These are phyloP conservation scores for Cyclophora albipunctata DNA, from an alignment of 2,888 invertebrate species.

Conservation along the genomic window DNA sequence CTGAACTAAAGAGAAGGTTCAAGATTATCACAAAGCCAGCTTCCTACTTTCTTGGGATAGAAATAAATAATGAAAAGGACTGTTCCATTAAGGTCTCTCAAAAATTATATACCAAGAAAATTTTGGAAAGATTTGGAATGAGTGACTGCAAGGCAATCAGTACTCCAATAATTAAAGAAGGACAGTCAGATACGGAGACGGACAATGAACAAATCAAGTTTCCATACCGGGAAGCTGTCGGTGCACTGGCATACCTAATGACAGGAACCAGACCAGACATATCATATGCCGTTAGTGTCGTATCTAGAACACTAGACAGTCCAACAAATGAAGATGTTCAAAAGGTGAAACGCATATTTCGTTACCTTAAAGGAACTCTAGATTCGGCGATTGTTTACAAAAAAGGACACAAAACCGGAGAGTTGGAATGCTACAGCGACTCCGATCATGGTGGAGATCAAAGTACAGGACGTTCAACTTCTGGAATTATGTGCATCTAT, in stretches of 20 bases:
- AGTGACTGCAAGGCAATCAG: slow-evolving; percentile 10
- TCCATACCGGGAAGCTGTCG: no score
- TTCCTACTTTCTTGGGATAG: slow-evolving; percentile 10
- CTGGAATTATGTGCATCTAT: slow-evolving; percentile 1
- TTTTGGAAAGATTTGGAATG: slow-evolving; percentile 2
- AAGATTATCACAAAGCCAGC: slow-evolving; percentile 9
- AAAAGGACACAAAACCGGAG: background rate
- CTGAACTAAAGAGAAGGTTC: background rate
- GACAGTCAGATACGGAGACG: no score
- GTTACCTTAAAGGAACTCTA: background rate
- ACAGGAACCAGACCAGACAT: no score
- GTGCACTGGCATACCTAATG: no score
- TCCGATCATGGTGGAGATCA: background rate
- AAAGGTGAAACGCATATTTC: background rate
- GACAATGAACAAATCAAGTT: no score
- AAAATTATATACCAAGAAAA: background rate
- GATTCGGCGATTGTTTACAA: background rate
- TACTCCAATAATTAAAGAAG: slow-evolving; percentile 5
- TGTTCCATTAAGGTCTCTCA: slow-evolving; percentile 4
- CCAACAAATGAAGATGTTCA: no score
- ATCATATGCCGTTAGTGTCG: no score
- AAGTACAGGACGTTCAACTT: background rate
- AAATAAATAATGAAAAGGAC: slow-evolving; percentile 5
- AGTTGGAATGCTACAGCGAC: background rate
- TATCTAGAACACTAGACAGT: no score